Evolutionary conservation across 2,113 vertebrate genomes (phyloP), one percentile per base, ranked within the genome.

Genomic region (Eleginops maclovinus): DNA sequence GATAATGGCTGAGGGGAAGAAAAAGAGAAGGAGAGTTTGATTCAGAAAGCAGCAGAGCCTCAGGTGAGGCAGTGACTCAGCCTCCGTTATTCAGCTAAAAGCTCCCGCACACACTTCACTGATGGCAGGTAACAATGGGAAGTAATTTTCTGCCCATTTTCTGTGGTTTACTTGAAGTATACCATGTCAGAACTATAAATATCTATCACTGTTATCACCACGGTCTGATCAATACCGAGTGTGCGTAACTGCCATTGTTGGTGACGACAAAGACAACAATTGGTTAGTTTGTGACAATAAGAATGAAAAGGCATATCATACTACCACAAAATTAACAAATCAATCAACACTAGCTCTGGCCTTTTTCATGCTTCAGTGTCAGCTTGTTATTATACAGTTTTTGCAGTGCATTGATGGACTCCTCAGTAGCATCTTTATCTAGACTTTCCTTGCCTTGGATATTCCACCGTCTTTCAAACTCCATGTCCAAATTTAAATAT

Each of bases 31-130:
- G 28, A 40, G 51, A 67, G 43, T 36, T 36, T 36, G 61, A 72
- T 54, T 67, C 15, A 72, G 26, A 66, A 53, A 64, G 72, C n/a
- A 9, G 31, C 31, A 56, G 66, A 70, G 69, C 54, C 40, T 10
- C 16, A 44, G 44, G 62, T 55, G 59, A 24, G 44, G 82, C 17
- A 14, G 51, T 87, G 81, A 90, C 70, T 84, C 70, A 87, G 64
- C 40, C 21, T 36, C 28, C n/a, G 31, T 83, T 68, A 47, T 79
- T 84, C 66, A 79, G 49, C 68, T 77, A 79, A 86, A 56, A 66
- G 70, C 68, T 28, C 49, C 62, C n/a, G 43, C 73, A 19, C 66
- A 36, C 60, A 79, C 51, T 67, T 79, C 40, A 53, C 44, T 31
- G 75, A 21, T 69, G 79, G 66, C 75, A 77, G 76, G 68, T 63